Evolutionary conservation across 2,113 vertebrate species (phyloP).

Genomic region (Cichladusa arquata): DNA sequence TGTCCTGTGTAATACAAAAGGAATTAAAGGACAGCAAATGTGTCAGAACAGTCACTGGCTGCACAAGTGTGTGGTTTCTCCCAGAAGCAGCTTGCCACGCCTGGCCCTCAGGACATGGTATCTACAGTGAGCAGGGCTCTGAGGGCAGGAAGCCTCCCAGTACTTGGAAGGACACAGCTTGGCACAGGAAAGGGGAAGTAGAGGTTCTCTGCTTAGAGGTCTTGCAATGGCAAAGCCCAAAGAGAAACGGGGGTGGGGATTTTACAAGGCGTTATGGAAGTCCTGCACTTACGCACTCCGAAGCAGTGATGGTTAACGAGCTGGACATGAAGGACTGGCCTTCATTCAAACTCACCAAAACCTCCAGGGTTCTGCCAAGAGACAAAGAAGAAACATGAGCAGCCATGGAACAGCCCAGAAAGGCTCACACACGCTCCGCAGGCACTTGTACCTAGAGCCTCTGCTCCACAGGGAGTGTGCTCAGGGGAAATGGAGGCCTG

Average conservation of each 20-base stretch:
- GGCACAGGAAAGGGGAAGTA: not conserved
- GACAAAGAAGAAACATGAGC: not conserved
- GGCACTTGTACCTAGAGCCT: not conserved
- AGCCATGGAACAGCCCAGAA: not conserved
- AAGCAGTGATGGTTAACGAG: constrained; percentile 82
- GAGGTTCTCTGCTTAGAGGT: not conserved
- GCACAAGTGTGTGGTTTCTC: not conserved
- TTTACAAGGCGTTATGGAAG: not conserved
- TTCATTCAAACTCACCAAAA: constrained; percentile 87
- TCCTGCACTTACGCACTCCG: constrained; percentile 87
- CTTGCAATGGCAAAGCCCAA: not conserved
- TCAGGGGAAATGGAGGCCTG: not conserved
- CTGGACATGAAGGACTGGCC: constrained; percentile 84
- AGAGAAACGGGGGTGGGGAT: not conserved
- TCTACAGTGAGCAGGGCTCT: not conserved
- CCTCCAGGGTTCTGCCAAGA: constrained; percentile 83
- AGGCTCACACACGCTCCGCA: rapidly evolving
- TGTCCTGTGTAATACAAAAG: not conserved
- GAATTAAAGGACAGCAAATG: not conserved
- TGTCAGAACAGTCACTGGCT: not conserved
- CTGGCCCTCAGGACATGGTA: not conserved
- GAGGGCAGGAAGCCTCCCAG: not conserved
- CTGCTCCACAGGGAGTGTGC: not conserved
- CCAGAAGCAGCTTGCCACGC: not conserved
- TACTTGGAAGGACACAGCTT: not conserved